Conservation (phyloP, 2,888 invertebrate genomes). For the Gymnoscelis rufifasciata region DNA sequence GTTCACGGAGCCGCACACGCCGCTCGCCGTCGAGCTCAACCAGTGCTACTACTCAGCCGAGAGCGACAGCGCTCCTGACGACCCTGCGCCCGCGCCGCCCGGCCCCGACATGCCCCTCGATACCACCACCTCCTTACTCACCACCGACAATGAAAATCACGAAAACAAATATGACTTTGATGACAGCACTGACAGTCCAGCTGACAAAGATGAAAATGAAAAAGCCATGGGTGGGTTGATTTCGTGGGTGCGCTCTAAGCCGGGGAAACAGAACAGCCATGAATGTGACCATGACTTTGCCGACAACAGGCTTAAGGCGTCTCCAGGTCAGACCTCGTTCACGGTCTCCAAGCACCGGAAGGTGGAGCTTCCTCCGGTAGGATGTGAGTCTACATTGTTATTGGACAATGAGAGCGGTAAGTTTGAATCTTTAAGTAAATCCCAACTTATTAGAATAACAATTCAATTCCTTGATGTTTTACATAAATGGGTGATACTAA, state of each 20-base stretch:
- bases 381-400: conserved; percentile 54
- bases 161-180: conserved; percentile 60
- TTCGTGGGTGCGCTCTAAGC: conserved; percentile 50
- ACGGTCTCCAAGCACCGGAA: conserved; percentile 81
- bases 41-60: conserved; percentile 82
- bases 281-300: conserved; percentile 68
- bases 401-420: conserved; percentile 64
- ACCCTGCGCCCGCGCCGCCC: conserved; percentile 49
- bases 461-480: no score
- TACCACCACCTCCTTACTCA: conserved; percentile 54
- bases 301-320: conserved; percentile 66
- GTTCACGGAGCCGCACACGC: conserved; percentile 85
- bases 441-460: conserved; percentile 21
- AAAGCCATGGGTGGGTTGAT: conserved; percentile 68
- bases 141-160: conserved; percentile 59
- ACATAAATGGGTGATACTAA: no score
- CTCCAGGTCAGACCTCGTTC: conserved; percentile 73
- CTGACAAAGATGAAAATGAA: conserved; percentile 62
- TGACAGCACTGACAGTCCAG: conserved; percentile 61
- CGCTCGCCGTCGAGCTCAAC: conserved; percentile 81
- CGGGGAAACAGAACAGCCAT: conserved; percentile 47
- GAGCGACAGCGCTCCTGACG: conserved; percentile 72
- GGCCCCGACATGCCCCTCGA: conserved; percentile 61
- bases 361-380: conserved; percentile 79
- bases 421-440: conserved; percentile 24